Percentiles rank a stretch among this genome's conserved stretches.
phyloP scores from a whole-genome alignment of 2,888 invertebrate genomes.

The Sminthurinus aureus region DNA sequence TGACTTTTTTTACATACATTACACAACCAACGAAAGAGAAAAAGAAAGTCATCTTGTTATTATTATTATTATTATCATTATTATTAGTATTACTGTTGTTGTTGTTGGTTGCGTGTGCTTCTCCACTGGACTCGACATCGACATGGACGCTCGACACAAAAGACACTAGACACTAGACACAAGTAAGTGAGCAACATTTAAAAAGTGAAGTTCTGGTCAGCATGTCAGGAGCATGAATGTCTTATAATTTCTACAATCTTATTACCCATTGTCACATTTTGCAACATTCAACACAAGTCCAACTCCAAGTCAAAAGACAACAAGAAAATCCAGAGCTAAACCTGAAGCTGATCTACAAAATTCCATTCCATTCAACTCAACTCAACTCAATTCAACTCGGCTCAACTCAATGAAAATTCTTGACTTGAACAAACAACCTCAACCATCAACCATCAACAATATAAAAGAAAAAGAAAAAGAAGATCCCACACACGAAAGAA shows the following conservation, averaged over 20 bases:
- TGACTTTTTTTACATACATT: not conserved
- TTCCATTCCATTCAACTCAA: not conserved
- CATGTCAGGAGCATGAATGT: conserved; percentile 12
- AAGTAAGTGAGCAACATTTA: not conserved
- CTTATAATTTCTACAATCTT: not conserved
- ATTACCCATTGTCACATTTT: conserved; percentile 14
- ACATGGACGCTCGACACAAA: not conserved
- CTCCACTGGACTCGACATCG: no score
- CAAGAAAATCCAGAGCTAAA: not conserved
- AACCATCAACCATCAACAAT: no score
- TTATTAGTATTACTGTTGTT: not conserved
- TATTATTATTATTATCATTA: no score
- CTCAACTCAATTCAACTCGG: not conserved
- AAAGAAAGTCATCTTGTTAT: conserved; percentile 6
- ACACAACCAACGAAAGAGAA: not conserved
- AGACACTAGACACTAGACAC: not conserved
- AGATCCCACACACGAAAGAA: not conserved
- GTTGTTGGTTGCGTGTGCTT: no score
- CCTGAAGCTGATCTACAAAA: not conserved
- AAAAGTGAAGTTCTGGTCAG: conserved; percentile 6
- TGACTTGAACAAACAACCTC: not conserved
- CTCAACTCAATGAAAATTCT: not conserved
- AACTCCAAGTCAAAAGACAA: not conserved
- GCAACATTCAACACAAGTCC: not conserved
- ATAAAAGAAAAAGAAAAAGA: not conserved